Conservation (phyloP, 2,797 vertebrate genomes). For the Australoheros facetus region DNA sequence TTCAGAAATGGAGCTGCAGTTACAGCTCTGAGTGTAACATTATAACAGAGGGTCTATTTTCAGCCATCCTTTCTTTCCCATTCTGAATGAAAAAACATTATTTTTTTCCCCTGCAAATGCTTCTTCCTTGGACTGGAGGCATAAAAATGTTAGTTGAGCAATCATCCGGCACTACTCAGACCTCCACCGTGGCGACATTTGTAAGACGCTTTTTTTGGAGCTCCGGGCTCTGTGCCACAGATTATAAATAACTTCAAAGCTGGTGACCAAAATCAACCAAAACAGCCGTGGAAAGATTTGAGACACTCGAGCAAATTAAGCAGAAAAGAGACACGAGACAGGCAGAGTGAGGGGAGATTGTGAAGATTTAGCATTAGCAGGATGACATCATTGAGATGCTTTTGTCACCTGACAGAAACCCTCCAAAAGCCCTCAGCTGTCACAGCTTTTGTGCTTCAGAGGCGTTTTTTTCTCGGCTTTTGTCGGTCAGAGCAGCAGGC, state of each 20-base stretch:
- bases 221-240: slow-evolving; percentile 53
- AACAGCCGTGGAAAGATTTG: slow-evolving; percentile 31
- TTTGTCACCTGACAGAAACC: neutral
- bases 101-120: neutral
- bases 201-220: slow-evolving; percentile 33
- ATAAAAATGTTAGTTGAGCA: slow-evolving; percentile 25
- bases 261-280: slow-evolving; percentile 38
- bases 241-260: slow-evolving; percentile 68
- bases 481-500: slow-evolving; percentile 14
- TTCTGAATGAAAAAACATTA: neutral
- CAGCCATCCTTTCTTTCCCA: neutral
- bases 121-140: slow-evolving; percentile 4
- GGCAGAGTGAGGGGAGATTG: neutral
- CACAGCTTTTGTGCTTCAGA: neutral
- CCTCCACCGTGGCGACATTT: slow-evolving; percentile 43
- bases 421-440: neutral
- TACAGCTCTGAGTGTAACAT: neutral
- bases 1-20: slow-evolving; percentile 17
- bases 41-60: slow-evolving; percentile 6
- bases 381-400: neutral
- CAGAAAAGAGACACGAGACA: neutral
- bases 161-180: slow-evolving; percentile 29
- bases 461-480: neutral
- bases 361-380: neutral
- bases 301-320: slow-evolving; percentile 1